Conservation (phyloP, 1,140 invertebrate genomes). For the Drosophila seguyi region DNA sequence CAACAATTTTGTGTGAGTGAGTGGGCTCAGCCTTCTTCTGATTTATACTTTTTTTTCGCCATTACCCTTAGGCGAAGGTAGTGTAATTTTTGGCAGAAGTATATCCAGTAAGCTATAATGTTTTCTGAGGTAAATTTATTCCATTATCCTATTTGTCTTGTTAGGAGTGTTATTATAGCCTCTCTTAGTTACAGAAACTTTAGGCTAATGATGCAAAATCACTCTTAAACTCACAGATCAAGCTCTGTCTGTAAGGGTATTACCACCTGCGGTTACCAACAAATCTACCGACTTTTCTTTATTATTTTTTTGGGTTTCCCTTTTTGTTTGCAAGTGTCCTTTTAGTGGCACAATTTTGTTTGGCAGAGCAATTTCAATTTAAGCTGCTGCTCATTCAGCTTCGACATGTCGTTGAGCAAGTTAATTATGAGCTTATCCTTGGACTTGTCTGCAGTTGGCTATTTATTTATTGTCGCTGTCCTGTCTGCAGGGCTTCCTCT, state of each 20-base stretch:
- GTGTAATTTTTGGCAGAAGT: background rate
- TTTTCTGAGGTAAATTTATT: background rate
- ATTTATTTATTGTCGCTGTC: slow-evolving; percentile 47
- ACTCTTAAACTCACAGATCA: background rate
- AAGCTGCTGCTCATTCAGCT: slow-evolving; percentile 53
- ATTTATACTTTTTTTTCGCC: slow-evolving; percentile 39
- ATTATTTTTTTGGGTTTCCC: background rate
- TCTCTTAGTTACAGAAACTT: background rate
- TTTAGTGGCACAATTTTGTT: slow-evolving; percentile 11
- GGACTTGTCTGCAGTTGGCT: slow-evolving; percentile 69
- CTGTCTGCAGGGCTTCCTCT: slow-evolving; percentile 40
- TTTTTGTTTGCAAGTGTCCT: slow-evolving; percentile 9
- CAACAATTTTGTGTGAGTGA: slow-evolving; percentile 61
- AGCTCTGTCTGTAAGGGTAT: background rate
- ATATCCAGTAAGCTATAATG: background rate
- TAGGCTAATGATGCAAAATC: background rate
- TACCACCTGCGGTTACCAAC: background rate
- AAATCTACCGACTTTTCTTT: background rate
- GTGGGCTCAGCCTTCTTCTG: slow-evolving; percentile 22
- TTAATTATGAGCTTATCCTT: slow-evolving; percentile 77
- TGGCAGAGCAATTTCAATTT: slow-evolving; percentile 69
- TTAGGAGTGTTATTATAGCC: background rate
- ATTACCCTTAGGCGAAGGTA: background rate
- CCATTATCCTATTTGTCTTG: background rate
- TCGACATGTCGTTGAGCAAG: slow-evolving; percentile 63